phyloP scores from a whole-genome alignment of 2,888 invertebrate genomes.

The Cybosia mesomella region DNA sequence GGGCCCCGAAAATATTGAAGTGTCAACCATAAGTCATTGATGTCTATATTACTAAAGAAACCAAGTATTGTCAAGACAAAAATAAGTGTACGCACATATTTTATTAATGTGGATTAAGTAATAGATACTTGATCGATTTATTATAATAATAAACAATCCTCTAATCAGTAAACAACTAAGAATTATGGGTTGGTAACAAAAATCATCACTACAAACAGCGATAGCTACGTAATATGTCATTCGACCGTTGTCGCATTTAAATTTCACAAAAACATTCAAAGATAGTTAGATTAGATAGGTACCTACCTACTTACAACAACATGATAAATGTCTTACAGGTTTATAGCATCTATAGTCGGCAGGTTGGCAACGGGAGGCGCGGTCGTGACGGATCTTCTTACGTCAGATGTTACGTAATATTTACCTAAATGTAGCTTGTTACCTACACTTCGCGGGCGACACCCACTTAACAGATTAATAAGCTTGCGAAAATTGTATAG shows the following conservation, averaged over 20 bases:
- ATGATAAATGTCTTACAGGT: slow-evolving; percentile 52
- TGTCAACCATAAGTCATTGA: no score
- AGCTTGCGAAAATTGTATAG: slow-evolving; percentile 34
- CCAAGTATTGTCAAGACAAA: no score
- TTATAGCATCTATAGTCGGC: slow-evolving; percentile 27
- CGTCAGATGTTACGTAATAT: slow-evolving; percentile 65
- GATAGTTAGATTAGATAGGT: slow-evolving; percentile 37
- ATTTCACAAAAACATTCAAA: slow-evolving; percentile 10
- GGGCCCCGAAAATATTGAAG: no score
- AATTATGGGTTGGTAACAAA: background rate
- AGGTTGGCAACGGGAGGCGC: slow-evolving; percentile 76
- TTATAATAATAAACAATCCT: background rate
- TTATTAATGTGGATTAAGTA: background rate
- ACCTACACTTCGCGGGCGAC: slow-evolving; percentile 29
- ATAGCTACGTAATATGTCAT: slow-evolving; percentile 3
- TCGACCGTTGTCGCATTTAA: slow-evolving; percentile 24
- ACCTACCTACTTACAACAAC: slow-evolving; percentile 43
- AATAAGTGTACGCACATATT: no score
- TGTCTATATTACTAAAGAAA: no score
- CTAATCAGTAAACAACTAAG: background rate
- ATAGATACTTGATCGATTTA: background rate
- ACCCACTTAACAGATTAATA: slow-evolving; percentile 28
- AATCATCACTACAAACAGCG: background rate
- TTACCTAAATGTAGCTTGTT: slow-evolving; percentile 50
- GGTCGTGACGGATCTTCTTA: slow-evolving; percentile 69